Evolutionary conservation across 92 coral and sea anemone species (phyloP).

Genomic region (Paragorgia papillata): DNA sequence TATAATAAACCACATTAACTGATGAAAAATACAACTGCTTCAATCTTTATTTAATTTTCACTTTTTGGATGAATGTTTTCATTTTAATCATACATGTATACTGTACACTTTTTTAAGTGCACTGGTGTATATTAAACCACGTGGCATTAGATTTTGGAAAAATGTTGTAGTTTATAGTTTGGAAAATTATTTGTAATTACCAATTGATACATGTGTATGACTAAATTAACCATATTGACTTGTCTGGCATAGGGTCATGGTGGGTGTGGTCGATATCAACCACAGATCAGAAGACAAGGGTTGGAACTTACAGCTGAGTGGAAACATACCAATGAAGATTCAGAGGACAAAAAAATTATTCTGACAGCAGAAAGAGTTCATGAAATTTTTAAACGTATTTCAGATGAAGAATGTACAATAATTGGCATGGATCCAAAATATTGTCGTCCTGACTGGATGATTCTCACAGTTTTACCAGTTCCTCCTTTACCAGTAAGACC

Average conservation of each 20-base stretch:
- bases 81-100: too few relatives aligned
- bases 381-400: conserved; percentile 92
- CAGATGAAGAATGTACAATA: conserved; percentile 96
- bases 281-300: conserved; percentile 84
- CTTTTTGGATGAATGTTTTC: too few relatives aligned
- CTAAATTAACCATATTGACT: too few relatives aligned
- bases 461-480: conserved; percentile 93
- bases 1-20: too few relatives aligned
- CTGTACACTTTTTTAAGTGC: too few relatives aligned
- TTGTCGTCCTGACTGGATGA: conserved; percentile 99
- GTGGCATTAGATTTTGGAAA: too few relatives aligned
- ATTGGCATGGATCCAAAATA: conserved; percentile 84
- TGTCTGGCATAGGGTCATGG: conserved; percentile 75
- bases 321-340: conserved; percentile 97
- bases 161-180: too few relatives aligned
- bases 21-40: too few relatives aligned
- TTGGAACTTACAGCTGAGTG: conserved; percentile 97
- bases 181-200: too few relatives aligned
- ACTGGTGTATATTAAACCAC: too few relatives aligned
- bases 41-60: too few relatives aligned
- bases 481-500: conserved; percentile 98
- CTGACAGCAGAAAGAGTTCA: conserved; percentile 97
- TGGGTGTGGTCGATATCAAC: conserved; percentile 98
- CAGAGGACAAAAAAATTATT: conserved; percentile 93
- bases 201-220: too few relatives aligned